A percentile compares a stretch with the other conserved stretches of the same genome.
Conservation (phyloP, 2,888 invertebrate genomes). For the Caprella mutica region DNA sequence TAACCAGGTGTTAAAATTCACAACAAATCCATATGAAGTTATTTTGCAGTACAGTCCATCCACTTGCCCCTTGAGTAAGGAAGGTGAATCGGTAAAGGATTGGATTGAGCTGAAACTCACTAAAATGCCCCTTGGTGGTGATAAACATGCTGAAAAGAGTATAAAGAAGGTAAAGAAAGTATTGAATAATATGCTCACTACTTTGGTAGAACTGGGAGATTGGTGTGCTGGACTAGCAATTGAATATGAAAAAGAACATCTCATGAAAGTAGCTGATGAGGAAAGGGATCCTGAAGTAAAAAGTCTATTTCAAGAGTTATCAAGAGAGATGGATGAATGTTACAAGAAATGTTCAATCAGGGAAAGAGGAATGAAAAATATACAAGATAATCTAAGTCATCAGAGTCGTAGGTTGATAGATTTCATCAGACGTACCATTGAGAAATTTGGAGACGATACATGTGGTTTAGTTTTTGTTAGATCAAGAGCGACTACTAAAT, state of each 20-base stretch:
- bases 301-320: slow-evolving; percentile 8
- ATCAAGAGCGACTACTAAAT: slow-evolving; percentile 23
- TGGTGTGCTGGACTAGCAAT: slow-evolving; percentile 24
- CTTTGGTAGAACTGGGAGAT: slow-evolving; percentile 20
- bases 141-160: slow-evolving; percentile 4
- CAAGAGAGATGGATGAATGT: not conserved
- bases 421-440: too few species aligned
- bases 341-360: not conserved
- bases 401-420: too few species aligned
- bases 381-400: slow-evolving; percentile 7
- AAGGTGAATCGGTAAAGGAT: too few species aligned
- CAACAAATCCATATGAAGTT: slow-evolving; percentile 17
- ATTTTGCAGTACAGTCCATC: slow-evolving; percentile 13
- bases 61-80: too few species aligned
- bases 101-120: too few species aligned
- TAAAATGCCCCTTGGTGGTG: too few species aligned
- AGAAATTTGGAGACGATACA: slow-evolving; percentile 11
- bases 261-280: slow-evolving; percentile 11
- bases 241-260: slow-evolving; percentile 20
- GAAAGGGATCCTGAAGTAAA: slow-evolving; percentile 17
- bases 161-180: slow-evolving; percentile 12
- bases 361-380: slow-evolving; percentile 7
- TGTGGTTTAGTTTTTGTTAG: slow-evolving; percentile 24
- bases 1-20: slow-evolving; percentile 12
- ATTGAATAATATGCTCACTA: slow-evolving; percentile 13